These are phyloP conservation scores for Dryobota labecula DNA, from an alignment of 2,888 invertebrate species.

Conservation along the genomic window DNA sequence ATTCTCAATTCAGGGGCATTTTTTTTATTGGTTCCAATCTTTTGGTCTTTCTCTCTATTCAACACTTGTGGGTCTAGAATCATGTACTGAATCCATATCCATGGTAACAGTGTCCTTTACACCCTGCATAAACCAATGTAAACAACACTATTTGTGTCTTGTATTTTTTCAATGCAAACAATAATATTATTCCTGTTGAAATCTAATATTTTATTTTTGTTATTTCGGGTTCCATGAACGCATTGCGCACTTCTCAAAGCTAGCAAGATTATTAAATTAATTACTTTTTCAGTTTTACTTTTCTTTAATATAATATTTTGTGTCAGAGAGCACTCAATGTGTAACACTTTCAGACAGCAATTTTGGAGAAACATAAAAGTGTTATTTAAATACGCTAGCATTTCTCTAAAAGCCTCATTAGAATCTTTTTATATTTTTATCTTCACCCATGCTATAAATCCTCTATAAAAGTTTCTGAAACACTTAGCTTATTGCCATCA, in stretches of 20 bases:
- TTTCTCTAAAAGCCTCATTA: not conserved
- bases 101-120: not conserved
- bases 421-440: not conserved
- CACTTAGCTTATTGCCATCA: too few relatives aligned
- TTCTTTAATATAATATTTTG: not conserved
- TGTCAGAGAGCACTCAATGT: constrained; percentile 1
- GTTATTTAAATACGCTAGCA: not conserved
- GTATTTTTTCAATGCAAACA: too few relatives aligned
- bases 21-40: too few relatives aligned
- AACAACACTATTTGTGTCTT: rapidly evolving
- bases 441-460: too few relatives aligned
- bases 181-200: not conserved
- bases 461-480: too few relatives aligned
- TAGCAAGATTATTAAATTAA: not conserved
- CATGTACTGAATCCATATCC: not conserved
- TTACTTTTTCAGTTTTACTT: not conserved
- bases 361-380: not conserved
- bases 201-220: too few relatives aligned
- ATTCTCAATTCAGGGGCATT: not conserved
- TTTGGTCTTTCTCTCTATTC: too few relatives aligned
- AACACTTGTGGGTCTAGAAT: not conserved
- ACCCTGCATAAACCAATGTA: not conserved
- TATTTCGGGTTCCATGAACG: not conserved
- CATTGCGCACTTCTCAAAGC: not conserved
- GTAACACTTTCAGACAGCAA: too few relatives aligned